phyloP scores from a whole-genome alignment of 2,113 vertebrate genomes.

The Phrynosoma blainvillii region DNA sequence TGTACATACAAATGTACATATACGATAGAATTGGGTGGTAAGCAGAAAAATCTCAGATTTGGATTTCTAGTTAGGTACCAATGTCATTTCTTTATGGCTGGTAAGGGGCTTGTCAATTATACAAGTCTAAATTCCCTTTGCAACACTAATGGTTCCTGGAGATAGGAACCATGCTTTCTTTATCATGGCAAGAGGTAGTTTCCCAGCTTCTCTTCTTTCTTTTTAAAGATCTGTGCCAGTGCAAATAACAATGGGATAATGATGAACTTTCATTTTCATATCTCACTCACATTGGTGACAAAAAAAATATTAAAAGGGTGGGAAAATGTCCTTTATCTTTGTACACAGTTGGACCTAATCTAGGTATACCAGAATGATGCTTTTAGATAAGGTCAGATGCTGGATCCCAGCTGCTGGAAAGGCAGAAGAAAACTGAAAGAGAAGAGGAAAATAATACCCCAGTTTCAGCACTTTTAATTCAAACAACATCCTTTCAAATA shows the following conservation, averaged over 20 bases:
- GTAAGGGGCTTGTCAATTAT: not conserved
- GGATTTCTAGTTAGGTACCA: too few relatives aligned
- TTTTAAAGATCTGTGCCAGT: not conserved
- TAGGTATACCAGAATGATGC: not conserved
- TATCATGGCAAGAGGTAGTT: not conserved
- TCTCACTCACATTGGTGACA: not conserved
- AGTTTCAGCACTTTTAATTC: not conserved
- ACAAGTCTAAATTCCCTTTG: not conserved
- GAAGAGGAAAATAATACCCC: not conserved
- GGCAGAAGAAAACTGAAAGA: not conserved
- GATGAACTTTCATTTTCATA: not conserved
- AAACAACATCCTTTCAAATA: not conserved
- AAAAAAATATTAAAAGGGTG: not conserved
- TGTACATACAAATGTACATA: not conserved
- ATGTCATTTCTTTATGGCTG: not conserved
- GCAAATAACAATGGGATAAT: not conserved
- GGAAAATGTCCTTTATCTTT: not conserved
- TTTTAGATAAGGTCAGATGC: not conserved
- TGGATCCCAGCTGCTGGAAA: not conserved
- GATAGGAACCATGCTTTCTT: not conserved
- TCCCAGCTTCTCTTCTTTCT: not conserved
- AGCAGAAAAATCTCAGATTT: too few relatives aligned
- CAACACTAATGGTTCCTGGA: not conserved
- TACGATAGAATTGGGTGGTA: too few relatives aligned
- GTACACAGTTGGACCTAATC: not conserved